Evolutionary conservation across 2,888 invertebrate species (phyloP), one percentile per base, ranked within the genome.

Genomic region (Crossocerus cetratus): DNA sequence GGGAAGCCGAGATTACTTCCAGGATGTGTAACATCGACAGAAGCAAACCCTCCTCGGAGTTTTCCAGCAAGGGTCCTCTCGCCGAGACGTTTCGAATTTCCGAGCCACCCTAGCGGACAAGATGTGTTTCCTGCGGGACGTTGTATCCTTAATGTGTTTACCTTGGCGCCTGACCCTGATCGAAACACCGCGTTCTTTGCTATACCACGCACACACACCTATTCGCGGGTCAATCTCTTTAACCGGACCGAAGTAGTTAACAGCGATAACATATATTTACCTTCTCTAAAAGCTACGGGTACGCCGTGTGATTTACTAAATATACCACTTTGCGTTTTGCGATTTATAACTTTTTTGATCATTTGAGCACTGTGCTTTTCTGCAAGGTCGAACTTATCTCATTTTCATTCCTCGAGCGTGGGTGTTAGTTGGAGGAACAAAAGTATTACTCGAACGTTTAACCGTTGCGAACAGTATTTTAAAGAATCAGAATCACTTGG

Each of bases 91-190:
- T 58, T 80, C 78, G 80, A 82, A 78, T 82, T 78, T 82, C 82
- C 80, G 74, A 69, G 70, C 60, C 54, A 74, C 78, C 77, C 68
- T 21, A 66, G 62, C 49, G 83, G 81, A 84, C 83, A 82, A 84
- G 84, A 86, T 83, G 84, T 82, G 84, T 86, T 86, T 87, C 84
- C 86, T 84, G 80, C 85, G 83, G 86, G 84, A 88, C 85, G 86
- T 86, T 85, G 84, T 86, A 86, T 85, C 86, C 88, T 85, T 88
- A 88, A 89, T 89, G 88, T 88, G 87, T 89, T 89, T 89, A 87
- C 87, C 86, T 86, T 88, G 80, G 84, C 86, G 86, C 82, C 86
- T 84, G 87, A 86, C 86, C 85, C 85, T 81, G 85, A 81, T 87
- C 82, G 85, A 84, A 84, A 77, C 79, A 60, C 69, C 67, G 72